Evolutionary conservation across 2,888 invertebrate genomes (phyloP), one percentile per base, ranked within the genome.

Genomic region (Aromia moschata): DNA sequence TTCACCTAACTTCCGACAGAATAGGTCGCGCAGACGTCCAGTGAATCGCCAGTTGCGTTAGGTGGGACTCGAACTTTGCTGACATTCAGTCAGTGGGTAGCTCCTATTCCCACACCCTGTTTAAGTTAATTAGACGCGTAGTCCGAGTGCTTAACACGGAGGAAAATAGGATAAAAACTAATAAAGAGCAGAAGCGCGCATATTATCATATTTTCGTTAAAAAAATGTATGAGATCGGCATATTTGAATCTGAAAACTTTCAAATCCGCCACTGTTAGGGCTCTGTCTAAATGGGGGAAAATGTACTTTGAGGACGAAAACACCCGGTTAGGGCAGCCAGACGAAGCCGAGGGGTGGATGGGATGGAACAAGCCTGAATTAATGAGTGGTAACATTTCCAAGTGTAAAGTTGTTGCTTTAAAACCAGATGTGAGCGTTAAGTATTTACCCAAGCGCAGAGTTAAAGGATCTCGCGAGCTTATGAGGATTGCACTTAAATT

Each of bases 311-410:
- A 68, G 69, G 70, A 58, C 47, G 65, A 58, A 47, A 46, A 20
- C 40, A 31, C 46, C 37, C 40, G 55, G 37, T 30, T 38, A 17
- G 44, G 38, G 37, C 45, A 20, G 31, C 51, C 47, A 37, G 53
- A 47, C 52, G 30, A 43, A 59, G 53, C 47, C 53, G 62, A 61
- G 58, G 58, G 16, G 38, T 25, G 43, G 54, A 47, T 45, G 56
- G 54, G 61, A 60, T 61, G 70, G 70, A 73, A 72, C 70, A 70
- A 70, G 72, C 68, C 69, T 73, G 73, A 75, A 75, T 75, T 75
- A 75, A 74, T 72, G 72, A 73, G 72, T 74, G 74, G 73, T 74
- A 73, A 74, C 74, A 75, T 74, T 74, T 75, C 72, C 72, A 71
- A 73, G 74, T 74, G 74, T 70, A 72, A 73, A 74, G 74, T 74